Evolutionary conservation across 2,888 invertebrate genomes (phyloP), one percentile per base, ranked within the genome.

Genomic region (Trissoscelio sp.): DNA sequence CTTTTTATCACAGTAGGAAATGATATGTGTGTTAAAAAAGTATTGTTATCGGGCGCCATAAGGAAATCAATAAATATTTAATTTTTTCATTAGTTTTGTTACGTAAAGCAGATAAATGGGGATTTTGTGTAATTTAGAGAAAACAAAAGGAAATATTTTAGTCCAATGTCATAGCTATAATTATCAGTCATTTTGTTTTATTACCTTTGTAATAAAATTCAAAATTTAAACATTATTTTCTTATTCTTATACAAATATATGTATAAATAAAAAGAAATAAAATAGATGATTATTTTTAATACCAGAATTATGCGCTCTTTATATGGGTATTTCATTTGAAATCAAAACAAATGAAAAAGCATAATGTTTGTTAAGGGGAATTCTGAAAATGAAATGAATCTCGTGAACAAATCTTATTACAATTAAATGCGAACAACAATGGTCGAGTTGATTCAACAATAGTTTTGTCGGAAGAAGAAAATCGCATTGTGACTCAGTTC

Each of bases 401-500:
- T 24, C 24, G 6, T 37, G 12, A 57, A 18, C 5, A 37, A 24
- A 42, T 58, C 24, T 2, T n/a, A 31, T 22, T 51, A 66, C 51
- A 37, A 37, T 37, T 53, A 57, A 57, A 46, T 55, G 2, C 12
- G 46, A 46, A 57, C 48, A 48, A 58, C 39, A 70, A 60, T 37
- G 60, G 39, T 53, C 48, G 42, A 31, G 9, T 18, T 39, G 58
- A 60, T 46, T 22, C 60, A 72, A 39, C 60, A 51, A 60, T 24
- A 14, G 39, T 5, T 9, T 51, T 53, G 72, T 60, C 60, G 72
- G 73, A 55, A 44, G 57, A 64, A 46, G 55, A 74, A 74, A 55
- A 74, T 55, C 53, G 57, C 64, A 64, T 64, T 74, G 73, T 74
- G 64, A 74, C 14, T 74, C 73, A 74, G 34, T 57, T 64, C 73